Conservation (phyloP, 2,113 vertebrate genomes). For the Scortum barcoo region DNA sequence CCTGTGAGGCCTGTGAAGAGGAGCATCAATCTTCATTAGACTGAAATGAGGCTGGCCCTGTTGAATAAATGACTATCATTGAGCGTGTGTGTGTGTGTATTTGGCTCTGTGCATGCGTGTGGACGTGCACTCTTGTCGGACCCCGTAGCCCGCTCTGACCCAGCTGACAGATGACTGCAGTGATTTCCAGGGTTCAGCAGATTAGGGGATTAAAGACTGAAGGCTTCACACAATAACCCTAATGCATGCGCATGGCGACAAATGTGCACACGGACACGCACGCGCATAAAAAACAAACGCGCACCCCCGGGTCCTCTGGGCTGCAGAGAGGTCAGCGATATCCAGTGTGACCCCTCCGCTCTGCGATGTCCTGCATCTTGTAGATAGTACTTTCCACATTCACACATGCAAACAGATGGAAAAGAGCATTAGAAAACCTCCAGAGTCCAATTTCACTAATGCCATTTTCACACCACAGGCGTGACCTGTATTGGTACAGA, state of each 20-base stretch:
- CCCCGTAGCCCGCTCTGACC: constrained; percentile 67
- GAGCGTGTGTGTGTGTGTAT: constrained; percentile 36
- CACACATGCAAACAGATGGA: constrained; percentile 57
- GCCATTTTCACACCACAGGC: constrained; percentile 61
- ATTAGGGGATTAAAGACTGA: constrained; percentile 85
- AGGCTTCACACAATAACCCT: constrained; percentile 82
- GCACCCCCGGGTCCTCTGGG: not conserved
- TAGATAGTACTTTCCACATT: constrained; percentile 24
- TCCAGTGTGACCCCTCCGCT: constrained; percentile 43
- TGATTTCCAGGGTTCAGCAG: constrained; percentile 85
- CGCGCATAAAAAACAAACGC: constrained; percentile 47
- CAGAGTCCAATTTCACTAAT: constrained; percentile 74
- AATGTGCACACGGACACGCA: constrained; percentile 32
- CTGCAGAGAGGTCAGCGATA: constrained; percentile 38
- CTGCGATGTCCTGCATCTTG: constrained; percentile 18
- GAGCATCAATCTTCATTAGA: constrained; percentile 82
- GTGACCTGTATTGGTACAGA: constrained; percentile 60
- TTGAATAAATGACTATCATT: constrained; percentile 78
- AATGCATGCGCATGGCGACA: constrained; percentile 63
- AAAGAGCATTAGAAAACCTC: constrained; percentile 68
- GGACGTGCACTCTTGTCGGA: constrained; percentile 41
- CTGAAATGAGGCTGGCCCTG: constrained; percentile 76
- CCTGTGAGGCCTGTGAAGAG: constrained; percentile 73
- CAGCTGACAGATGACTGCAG: constrained; percentile 82
- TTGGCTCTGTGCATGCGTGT: not conserved